These are phyloP conservation scores for Drosophila pectinifera DNA, from an alignment of 1,140 invertebrate genomes.

Conservation along the genomic window DNA sequence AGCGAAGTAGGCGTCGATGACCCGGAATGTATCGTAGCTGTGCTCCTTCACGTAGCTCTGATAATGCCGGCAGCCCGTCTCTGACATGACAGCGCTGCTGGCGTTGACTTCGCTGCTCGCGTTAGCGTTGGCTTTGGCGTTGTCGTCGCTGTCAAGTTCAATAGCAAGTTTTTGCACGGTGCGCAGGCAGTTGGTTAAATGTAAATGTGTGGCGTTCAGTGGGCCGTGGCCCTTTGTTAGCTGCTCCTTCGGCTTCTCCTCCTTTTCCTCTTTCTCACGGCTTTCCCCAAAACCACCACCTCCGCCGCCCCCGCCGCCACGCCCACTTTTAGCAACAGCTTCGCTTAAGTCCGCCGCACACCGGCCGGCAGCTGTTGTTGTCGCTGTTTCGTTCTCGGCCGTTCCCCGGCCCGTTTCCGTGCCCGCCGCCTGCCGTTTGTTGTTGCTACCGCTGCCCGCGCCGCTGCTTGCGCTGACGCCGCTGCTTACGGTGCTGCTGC, in stretches of 20 bases:
- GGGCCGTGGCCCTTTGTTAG: conserved; percentile 66
- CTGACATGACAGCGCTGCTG: conserved; percentile 82
- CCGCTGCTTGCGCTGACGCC: conserved; percentile 31
- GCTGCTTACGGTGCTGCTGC: conserved; percentile 48
- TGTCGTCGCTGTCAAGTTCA: conserved; percentile 50
- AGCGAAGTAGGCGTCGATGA: conserved; percentile 91
- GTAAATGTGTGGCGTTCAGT: conserved; percentile 58
- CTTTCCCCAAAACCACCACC: conserved; percentile 12
- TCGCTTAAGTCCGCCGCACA: conserved; percentile 35
- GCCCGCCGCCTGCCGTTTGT: conserved; percentile 35
- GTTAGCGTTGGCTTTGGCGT: conserved; percentile 11
- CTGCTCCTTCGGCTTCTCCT: conserved; percentile 40
- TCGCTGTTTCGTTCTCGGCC: conserved; percentile 60
- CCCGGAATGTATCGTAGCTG: conserved; percentile 87
- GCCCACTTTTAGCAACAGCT: conserved; percentile 64
- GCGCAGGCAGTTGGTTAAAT: conserved; percentile 59
- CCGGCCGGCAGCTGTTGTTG: conserved; percentile 50
- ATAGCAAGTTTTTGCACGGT: conserved; percentile 72
- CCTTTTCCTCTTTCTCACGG: conserved; percentile 22
- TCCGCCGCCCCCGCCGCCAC: conserved; percentile 26
- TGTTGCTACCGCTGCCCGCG: conserved; percentile 32
- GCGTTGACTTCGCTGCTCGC: conserved; percentile 3
- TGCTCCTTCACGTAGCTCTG: conserved; percentile 84
- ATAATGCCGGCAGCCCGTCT: conserved; percentile 84
- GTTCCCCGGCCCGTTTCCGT: conserved; percentile 66